Percentiles rank a stretch among this genome's conserved stretches.
These are phyloP conservation scores for Andrena minutula DNA, from an alignment of 2,888 invertebrate genomes.

Conservation along the genomic window DNA sequence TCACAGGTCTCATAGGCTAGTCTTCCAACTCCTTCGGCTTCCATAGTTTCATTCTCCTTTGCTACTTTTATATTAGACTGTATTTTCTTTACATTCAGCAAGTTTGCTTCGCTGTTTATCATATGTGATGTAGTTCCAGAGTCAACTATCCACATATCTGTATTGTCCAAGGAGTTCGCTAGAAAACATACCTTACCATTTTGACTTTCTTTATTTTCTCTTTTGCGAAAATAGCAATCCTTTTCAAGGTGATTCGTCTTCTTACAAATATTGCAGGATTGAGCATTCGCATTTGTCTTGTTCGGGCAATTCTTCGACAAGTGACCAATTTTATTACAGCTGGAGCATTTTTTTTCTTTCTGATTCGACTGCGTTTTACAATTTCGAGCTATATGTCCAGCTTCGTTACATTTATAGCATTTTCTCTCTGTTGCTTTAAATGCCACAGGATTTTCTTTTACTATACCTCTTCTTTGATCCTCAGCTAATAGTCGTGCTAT, in stretches of 20 bases:
- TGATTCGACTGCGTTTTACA: no score
- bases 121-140: constrained; percentile 1
- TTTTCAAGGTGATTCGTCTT: not conserved
- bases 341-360: no score
- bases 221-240: not conserved
- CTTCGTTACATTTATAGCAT: constrained; percentile 11
- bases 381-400: not conserved
- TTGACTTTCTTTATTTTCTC: not conserved
- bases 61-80: no score
- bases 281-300: no score
- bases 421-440: not conserved
- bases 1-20: not conserved
- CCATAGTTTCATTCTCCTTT: not conserved
- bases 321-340: not conserved
- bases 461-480: not conserved
- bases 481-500: not conserved
- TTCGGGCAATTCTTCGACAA: no score
- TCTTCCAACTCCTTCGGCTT: no score
- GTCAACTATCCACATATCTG: not conserved
- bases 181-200: not conserved
- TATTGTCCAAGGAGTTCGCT: not conserved
- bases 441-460: not conserved
- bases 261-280: no score
- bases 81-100: no score
- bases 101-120: not conserved